Base-by-base conservation (phyloP, 2,113 vertebrate species). In the Lasiurus cinereus region DNA sequence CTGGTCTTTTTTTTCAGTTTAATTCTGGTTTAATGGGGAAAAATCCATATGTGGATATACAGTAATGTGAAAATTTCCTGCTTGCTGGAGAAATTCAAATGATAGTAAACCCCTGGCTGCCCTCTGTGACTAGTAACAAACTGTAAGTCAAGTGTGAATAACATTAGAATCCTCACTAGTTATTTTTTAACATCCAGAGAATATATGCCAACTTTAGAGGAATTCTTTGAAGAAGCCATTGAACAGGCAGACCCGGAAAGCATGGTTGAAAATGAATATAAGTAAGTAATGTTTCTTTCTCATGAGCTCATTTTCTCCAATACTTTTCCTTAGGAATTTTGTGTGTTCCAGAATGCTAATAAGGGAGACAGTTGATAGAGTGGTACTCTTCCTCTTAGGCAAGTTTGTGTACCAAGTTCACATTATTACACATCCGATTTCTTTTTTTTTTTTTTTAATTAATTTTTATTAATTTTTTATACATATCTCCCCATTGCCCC, bases 251-350 rank as follows among this genome's bases (percentile, higher is more conserved):
- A 99, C 93, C 99, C 99, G 48, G 98, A 99, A 93, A 99, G 99
- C 97, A 99, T 99, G 99, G 99, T 99, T 97, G 99, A 99, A 97
- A 99, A 99, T 46, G 99, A 99, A 96, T 99, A 99, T 97, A 99
- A 99, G 99, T 99, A 98, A 39, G 99, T 98, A 27, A 13, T 0
- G 64, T 76, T 91, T 91, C 8, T 62, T 62, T 88, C 36, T 74
- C 50, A 43, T 36, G 9, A 80, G 39, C 33, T 31, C n/a, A 78
- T 74, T 59, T 94, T 56, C 33, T 94, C 39, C 31, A 46, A 0
- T 74, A 5, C 46, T 39, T 84, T 82, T 91, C 39, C 62, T 78
- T 73, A 78, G 64, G 36, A 78, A 82, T 69, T 52, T 15, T 46
- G 11, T 69, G 21, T 88, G 70, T 50, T 69, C 14, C 54, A 33